Conservation (phyloP, 2,888 invertebrate genomes). For the Eurois occulta region DNA sequence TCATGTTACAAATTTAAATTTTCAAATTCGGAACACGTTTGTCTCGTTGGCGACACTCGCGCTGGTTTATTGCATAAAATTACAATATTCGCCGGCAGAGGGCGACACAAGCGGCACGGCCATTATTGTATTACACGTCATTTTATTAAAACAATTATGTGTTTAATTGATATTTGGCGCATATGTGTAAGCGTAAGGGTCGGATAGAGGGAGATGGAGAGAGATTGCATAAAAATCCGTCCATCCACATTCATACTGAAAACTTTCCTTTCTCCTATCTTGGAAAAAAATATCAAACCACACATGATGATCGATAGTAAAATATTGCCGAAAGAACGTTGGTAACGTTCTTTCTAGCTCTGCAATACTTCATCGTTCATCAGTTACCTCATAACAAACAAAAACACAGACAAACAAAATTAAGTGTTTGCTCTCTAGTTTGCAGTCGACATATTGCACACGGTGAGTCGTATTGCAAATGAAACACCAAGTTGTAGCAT, state of each 20-base stretch:
- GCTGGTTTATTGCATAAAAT: constrained; percentile 85
- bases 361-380: not conserved
- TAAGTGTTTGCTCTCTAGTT: constrained; percentile 21
- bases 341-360: not conserved
- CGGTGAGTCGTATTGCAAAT: not conserved
- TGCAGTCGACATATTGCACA: constrained; percentile 6
- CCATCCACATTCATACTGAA: not conserved
- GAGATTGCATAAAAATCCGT: too few relatives aligned
- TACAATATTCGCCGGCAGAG: constrained; percentile 77
- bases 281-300: not conserved
- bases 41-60: constrained; percentile 77
- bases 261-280: not conserved
- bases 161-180: constrained; percentile 63
- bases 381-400: constrained; percentile 6
- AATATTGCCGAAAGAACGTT: not conserved
- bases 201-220: not conserved
- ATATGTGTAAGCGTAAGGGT: not conserved
- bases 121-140: constrained; percentile 60
- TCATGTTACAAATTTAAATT: constrained; percentile 80
- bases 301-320: not conserved
- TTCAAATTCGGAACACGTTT: constrained; percentile 84
- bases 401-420: constrained; percentile 17
- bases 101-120: constrained; percentile 49
- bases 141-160: constrained; percentile 62
- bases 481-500: not conserved